phyloP scores from a whole-genome alignment of 2,113 vertebrate species.

The Panthera uncia region DNA sequence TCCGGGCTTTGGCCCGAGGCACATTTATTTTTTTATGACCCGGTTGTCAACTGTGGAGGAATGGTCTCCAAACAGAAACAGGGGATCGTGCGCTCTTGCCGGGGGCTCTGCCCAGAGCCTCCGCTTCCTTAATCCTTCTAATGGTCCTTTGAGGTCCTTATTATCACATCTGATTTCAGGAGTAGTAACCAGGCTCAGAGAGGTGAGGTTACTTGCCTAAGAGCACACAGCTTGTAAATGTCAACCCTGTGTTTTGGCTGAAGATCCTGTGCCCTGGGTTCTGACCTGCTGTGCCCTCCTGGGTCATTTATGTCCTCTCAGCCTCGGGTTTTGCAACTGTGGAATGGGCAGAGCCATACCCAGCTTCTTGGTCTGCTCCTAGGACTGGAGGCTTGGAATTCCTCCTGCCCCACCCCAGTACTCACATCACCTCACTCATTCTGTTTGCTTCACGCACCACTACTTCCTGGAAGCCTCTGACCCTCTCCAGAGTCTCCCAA shows the following conservation, averaged over 20 bases:
- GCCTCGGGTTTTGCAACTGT: neutral
- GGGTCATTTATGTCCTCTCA: neutral
- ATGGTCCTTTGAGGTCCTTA: neutral
- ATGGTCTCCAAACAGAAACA: neutral
- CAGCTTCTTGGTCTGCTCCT: neutral
- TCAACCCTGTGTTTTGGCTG: accelerated
- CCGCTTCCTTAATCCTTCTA: too few relatives aligned
- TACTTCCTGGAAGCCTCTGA: neutral
- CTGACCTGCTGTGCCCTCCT: neutral
- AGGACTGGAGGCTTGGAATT: neutral
- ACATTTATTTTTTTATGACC: neutral
- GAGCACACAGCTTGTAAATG: neutral
- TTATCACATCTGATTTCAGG: neutral
- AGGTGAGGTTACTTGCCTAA: neutral
- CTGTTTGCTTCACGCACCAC: neutral
- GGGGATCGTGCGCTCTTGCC: accelerated
- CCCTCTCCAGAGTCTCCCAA: neutral
- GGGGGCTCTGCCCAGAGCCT: neutral
- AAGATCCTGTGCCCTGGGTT: neutral
- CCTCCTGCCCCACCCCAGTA: too few relatives aligned
- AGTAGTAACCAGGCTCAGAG: neutral
- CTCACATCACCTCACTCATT: accelerated
- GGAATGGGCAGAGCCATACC: neutral
- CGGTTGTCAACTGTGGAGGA: neutral
- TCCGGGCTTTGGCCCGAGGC: neutral